Conservation (phyloP, 1,140 invertebrate genomes). For the Brachionus asplanchnoidis region DNA sequence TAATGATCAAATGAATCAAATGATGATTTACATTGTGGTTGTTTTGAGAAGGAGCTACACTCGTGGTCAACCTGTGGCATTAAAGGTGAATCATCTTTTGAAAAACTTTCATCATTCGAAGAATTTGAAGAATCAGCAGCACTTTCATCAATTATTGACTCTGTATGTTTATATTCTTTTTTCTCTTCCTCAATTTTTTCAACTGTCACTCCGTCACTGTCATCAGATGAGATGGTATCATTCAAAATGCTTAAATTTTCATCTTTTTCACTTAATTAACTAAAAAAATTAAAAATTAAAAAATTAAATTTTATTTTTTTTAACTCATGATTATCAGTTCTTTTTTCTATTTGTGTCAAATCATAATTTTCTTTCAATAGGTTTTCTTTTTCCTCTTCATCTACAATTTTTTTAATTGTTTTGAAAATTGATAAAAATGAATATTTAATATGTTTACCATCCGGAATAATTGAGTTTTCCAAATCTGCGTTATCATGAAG, state of each 20-base stretch:
- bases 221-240: background rate
- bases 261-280: background rate
- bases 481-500: constrained; percentile 17
- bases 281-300: background rate
- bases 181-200: background rate
- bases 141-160: background rate
- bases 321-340: background rate
- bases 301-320: background rate
- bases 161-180: background rate
- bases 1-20: background rate
- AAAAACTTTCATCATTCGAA: constrained; percentile 9
- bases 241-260: constrained; percentile 7
- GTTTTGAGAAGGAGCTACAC: background rate
- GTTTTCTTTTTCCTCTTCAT: background rate
- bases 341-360: background rate
- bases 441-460: background rate
- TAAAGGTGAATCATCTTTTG: background rate
- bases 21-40: background rate
- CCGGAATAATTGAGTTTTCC: background rate
- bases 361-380: background rate
- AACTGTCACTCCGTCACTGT: background rate
- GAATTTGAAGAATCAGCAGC: background rate
- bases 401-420: background rate
- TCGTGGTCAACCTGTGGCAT: background rate
- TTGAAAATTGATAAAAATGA: too few relatives aligned